Conservation (phyloP, 2,888 invertebrate genomes). For the Bugulina stolonifera region DNA sequence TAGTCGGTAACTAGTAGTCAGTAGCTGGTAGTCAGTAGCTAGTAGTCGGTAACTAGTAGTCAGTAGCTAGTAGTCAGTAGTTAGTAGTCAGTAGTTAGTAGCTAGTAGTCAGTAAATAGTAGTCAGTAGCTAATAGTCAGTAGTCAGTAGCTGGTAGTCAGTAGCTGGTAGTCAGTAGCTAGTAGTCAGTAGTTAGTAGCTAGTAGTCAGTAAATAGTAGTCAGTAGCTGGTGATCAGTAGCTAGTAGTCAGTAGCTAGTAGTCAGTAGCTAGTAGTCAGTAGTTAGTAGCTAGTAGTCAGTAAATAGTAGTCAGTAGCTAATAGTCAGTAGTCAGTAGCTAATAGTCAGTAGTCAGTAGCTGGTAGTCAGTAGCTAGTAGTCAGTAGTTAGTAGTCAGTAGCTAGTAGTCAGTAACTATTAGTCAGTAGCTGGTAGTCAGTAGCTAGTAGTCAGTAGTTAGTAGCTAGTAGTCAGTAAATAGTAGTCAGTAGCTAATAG, state of each 20-base stretch:
- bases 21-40: not conserved
- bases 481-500: not conserved
- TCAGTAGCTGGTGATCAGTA: not conserved
- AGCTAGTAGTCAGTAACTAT: not conserved
- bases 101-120: not conserved
- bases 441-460: not conserved
- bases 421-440: not conserved
- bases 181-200: not conserved
- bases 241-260: not conserved
- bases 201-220: not conserved
- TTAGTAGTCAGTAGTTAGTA: not conserved
- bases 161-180: not conserved
- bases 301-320: not conserved
- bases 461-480: not conserved
- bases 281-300: not conserved
- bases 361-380: not conserved
- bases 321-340: not conserved
- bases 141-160: not conserved
- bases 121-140: not conserved
- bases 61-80: not conserved
- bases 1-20: conserved; percentile 4
- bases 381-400: not conserved
- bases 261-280: not conserved
- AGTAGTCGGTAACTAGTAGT: not conserved
- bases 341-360: not conserved